Base-by-base conservation (phyloP, 2,797 vertebrate species). In the Hippopotamyrus pictus region DNA sequence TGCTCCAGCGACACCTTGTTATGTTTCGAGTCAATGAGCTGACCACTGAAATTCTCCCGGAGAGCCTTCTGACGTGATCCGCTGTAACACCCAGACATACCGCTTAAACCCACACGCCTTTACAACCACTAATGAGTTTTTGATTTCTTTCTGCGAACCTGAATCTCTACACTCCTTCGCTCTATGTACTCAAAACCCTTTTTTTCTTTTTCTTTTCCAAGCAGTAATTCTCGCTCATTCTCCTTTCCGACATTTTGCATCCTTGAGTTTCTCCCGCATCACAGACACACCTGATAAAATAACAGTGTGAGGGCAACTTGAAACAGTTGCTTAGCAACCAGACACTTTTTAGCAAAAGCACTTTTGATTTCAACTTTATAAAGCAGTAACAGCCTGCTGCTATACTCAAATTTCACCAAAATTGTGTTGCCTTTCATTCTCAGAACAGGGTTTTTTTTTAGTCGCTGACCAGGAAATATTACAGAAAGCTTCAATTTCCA, bases 241-340 rank as follows among this genome's bases (percentile, higher is more conserved):
- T 65, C 37, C 59, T 87, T 59, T 33, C 53, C 41, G 54, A 87
- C 86, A 87, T 57, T 87, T 57, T 87, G 25, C 14, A 25, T 65
- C 57, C 54, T 88, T 88, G 33, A 48, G 33, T 65, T 62, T 59
- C 48, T 85, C 83, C 83, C 4, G n/a, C 53, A 41, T 62, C 33
- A 59, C 53, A 87, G 41, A 44, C 85, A 84, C 22, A 86, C 85
- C 50, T 86, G 51, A 57, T 57, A 86, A 57, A 86, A 86, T 57
- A 86, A 86, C 51, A 50, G 73, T 79, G 83, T 53, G 46, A 84
- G 82, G 48, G 82, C 82, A 84, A 84, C 82, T 84, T 50, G 83
- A 85, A 85, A 85, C 22, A 29, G 85, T 86, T 86, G 51, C 85
- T 54, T 86, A 86, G 85, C 85, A 86, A 57, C 85, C 85, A 57